phyloP scores from a whole-genome alignment of 2,113 vertebrate genomes.

The Micronisus gabar region DNA sequence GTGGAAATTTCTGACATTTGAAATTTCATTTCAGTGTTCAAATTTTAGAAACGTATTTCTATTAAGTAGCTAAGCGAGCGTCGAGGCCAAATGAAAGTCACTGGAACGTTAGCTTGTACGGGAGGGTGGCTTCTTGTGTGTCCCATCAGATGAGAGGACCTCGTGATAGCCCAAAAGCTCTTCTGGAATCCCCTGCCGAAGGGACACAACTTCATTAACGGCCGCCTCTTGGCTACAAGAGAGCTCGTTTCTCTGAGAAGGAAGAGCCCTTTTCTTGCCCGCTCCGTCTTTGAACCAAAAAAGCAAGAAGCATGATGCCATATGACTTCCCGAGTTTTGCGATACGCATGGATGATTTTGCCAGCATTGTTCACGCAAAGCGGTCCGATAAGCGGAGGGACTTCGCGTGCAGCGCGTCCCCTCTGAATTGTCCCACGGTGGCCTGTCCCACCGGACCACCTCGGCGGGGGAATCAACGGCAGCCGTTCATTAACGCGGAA shows the following conservation, averaged over 20 bases:
- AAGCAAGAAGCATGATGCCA: neutral
- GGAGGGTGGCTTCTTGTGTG: neutral
- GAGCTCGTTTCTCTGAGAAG: neutral
- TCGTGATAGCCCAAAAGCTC: neutral
- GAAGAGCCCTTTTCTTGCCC: neutral
- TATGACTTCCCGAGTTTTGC: neutral
- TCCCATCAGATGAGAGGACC: neutral
- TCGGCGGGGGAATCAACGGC: neutral
- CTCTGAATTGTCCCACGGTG: neutral
- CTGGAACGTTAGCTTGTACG: neutral
- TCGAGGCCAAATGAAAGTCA: neutral
- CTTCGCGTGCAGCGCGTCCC: neutral
- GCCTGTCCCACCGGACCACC: neutral
- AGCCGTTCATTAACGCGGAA: slow-evolving; percentile 16
- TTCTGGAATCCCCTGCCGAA: neutral
- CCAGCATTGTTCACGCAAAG: neutral
- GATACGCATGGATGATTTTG: neutral
- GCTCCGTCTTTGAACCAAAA: neutral
- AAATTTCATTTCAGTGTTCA: neutral
- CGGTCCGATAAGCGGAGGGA: accelerated
- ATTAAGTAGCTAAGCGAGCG: neutral
- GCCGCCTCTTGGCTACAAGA: neutral
- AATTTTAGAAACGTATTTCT: neutral
- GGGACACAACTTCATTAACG: neutral
- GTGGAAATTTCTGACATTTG: neutral